These are phyloP conservation scores for Entomyzon cyanotis DNA, from an alignment of 2,113 vertebrate genomes.

Conservation along the genomic window DNA sequence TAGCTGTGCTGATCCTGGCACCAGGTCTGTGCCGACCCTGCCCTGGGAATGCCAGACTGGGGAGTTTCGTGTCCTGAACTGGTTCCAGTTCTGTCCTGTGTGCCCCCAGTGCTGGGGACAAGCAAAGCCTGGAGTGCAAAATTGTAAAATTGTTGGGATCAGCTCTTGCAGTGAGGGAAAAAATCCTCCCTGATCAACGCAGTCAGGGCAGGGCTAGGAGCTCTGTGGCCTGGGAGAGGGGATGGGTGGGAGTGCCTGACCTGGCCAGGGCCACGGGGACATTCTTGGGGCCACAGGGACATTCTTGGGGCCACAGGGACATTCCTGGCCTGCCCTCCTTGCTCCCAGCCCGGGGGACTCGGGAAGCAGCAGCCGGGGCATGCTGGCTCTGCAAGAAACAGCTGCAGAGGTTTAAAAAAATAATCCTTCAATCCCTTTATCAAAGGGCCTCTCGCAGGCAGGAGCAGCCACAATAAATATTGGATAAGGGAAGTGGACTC, in stretches of 20 bases:
- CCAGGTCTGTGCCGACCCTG: neutral
- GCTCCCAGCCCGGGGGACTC: neutral
- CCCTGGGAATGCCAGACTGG: neutral
- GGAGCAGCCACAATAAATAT: neutral
- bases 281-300: neutral
- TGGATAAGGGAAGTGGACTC: neutral
- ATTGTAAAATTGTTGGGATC: accelerated
- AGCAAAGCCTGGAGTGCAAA: neutral
- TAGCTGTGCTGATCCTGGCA: neutral
- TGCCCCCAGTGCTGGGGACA: neutral
- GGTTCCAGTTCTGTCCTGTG: neutral
- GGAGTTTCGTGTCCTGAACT: neutral
- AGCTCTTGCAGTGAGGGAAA: neutral
- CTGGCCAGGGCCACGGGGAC: neutral
- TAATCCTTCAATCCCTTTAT: neutral
- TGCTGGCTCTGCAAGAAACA: neutral
- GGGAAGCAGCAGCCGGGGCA: neutral
- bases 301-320: neutral
- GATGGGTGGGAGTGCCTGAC: too few species aligned
- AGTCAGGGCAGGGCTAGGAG: neutral
- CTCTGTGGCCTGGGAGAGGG: accelerated
- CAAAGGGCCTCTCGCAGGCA: neutral
- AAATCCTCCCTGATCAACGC: accelerated
- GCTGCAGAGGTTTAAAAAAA: neutral
- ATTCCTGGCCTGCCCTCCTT: neutral